Conservation (phyloP, 2,888 invertebrate species). For the Toxonevra muliebris region DNA sequence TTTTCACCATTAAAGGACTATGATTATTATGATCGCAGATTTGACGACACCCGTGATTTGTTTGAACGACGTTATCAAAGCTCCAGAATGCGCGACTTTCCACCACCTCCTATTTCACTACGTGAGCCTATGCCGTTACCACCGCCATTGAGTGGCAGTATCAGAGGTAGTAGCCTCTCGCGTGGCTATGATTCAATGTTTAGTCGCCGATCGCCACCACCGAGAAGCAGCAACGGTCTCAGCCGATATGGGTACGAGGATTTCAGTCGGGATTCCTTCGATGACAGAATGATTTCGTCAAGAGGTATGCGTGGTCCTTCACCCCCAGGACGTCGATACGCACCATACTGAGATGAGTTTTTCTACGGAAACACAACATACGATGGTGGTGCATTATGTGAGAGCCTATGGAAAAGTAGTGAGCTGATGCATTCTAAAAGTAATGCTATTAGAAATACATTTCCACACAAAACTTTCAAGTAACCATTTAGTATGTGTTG, state of each 20-base stretch:
- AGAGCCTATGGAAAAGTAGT: conserved; percentile 7
- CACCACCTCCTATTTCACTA: conserved; percentile 78
- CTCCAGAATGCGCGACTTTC: conserved; percentile 67
- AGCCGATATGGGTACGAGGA: conserved; percentile 72
- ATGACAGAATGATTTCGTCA: conserved; percentile 74
- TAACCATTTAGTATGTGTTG: conserved; percentile 1
- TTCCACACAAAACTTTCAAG: conserved; percentile 5
- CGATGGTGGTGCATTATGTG: conserved; percentile 17
- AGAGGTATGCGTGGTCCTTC: conserved; percentile 79
- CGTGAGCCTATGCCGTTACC: conserved; percentile 84
- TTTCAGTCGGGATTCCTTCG: conserved; percentile 88
- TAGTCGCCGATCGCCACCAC: conserved; percentile 76
- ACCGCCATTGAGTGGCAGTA: conserved; percentile 69
- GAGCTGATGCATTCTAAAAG: conserved; percentile 12
- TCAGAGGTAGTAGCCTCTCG: conserved; percentile 69
- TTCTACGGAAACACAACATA: conserved; percentile 48
- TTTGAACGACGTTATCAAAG: conserved; percentile 80
- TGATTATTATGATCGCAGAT: conserved; percentile 84
- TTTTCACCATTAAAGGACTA: conserved; percentile 61
- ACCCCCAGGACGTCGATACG: conserved; percentile 85
- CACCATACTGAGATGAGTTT: conserved; percentile 76
- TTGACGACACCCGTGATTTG: conserved; percentile 81
- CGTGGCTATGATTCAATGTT: conserved; percentile 80
- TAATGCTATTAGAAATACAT: conserved; percentile 3
- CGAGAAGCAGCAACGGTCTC: conserved; percentile 66